A percentile compares a stretch with the other conserved stretches of the same genome.
Conservation (phyloP, 37 sponge, comb jelly and placozoan genomes). For the Hormiphora californensis region DNA sequence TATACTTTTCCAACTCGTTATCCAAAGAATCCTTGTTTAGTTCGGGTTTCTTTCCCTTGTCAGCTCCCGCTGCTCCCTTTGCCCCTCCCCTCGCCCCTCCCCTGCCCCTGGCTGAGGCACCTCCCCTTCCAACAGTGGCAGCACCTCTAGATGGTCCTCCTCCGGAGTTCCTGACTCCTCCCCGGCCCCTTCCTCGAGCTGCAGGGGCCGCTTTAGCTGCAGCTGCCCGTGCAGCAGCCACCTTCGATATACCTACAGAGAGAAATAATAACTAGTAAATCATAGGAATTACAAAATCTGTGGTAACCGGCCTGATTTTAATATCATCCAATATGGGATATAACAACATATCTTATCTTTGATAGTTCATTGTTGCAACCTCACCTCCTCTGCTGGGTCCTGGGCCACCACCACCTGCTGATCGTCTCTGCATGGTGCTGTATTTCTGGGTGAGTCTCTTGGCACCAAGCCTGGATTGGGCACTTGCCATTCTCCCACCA, state of each 20-base stretch:
- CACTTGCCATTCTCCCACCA: background rate
- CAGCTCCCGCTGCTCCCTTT: background rate
- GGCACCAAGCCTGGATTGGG: slow-evolving; percentile 5
- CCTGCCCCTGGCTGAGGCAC: background rate
- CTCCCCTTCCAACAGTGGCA: background rate
- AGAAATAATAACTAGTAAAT: no score
- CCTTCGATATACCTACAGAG: no score
- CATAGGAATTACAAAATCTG: no score
- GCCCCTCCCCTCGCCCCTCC: background rate
- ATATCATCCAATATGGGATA: no score
- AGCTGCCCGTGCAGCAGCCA: no score
- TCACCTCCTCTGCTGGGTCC: no score
- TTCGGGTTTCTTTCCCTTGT: background rate
- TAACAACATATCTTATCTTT: no score
- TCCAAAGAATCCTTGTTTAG: slow-evolving; percentile 26
- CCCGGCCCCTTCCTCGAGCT: no score
- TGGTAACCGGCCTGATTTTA: no score
- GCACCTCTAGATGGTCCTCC: background rate
- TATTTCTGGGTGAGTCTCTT: slow-evolving; percentile 39
- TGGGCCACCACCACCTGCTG: no score
- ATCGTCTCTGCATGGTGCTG: slow-evolving; percentile 8
- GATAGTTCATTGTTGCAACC: no score
- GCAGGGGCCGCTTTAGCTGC: no score
- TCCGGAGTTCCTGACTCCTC: background rate
- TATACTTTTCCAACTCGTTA: slow-evolving; percentile 33